These are phyloP conservation scores for Pyxicephalus adspersus DNA, from an alignment of 2,113 vertebrate genomes.

Conservation along the genomic window DNA sequence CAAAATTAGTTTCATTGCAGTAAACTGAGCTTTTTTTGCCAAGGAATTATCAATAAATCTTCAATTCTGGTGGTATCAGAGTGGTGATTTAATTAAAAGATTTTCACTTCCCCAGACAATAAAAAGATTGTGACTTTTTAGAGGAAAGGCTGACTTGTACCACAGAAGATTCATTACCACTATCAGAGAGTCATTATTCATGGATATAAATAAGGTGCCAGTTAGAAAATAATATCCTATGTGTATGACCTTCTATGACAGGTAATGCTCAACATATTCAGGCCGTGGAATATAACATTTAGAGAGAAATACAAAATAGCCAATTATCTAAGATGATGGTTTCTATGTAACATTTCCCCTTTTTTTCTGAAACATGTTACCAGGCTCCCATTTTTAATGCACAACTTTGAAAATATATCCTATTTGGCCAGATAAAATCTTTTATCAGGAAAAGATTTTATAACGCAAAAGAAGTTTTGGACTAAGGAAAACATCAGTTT, in stretches of 20 bases:
- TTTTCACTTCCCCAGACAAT: not conserved
- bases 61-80: not conserved
- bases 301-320: slow-evolving; percentile 1
- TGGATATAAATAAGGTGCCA: slow-evolving; percentile 21
- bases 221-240: slow-evolving; percentile 18
- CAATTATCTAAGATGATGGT: slow-evolving; percentile 17
- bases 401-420: not conserved
- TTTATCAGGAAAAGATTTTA: no score
- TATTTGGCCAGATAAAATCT: not conserved
- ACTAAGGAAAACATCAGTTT: no score
- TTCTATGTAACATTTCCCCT: slow-evolving; percentile 3
- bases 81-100: slow-evolving; percentile 26
- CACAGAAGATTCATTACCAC: slow-evolving; percentile 22
- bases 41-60: no score
- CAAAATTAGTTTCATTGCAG: no score
- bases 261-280: not conserved
- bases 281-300: not conserved
- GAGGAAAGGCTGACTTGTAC: slow-evolving; percentile 7
- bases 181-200: slow-evolving; percentile 30
- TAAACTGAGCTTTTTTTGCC: no score
- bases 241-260: slow-evolving; percentile 13
- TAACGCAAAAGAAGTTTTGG: no score
- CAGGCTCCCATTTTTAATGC: not conserved
- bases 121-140: slow-evolving; percentile 17
- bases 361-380: not conserved